Evolutionary conservation across 2,113 vertebrate species (phyloP).

Genomic region (Callorhinus ursinus): DNA sequence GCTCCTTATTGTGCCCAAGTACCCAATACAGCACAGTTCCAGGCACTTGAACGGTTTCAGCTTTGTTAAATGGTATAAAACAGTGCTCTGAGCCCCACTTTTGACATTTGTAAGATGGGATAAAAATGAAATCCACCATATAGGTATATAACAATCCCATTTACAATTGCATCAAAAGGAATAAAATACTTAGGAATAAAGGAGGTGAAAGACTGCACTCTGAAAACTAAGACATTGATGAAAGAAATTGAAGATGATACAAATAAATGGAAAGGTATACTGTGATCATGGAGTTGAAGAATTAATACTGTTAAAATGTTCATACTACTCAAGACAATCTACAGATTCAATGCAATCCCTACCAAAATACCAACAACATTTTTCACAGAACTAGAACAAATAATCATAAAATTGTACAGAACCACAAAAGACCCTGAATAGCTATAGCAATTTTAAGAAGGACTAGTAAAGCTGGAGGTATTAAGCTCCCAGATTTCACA

Average conservation of each 20-base stretch:
- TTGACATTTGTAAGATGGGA: not conserved
- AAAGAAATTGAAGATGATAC: not conserved
- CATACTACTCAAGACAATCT: not conserved
- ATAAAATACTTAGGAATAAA: not conserved
- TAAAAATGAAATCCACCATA: not conserved
- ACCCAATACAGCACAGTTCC: accelerated
- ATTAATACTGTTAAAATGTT: not conserved
- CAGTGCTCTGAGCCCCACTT: not conserved
- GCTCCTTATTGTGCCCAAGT: no score
- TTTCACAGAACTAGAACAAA: not conserved
- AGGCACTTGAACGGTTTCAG: not conserved
- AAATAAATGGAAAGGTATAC: not conserved
- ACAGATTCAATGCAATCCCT: not conserved
- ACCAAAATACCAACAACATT: not conserved
- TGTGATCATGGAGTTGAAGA: not conserved
- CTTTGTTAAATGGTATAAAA: not conserved
- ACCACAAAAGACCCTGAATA: not conserved
- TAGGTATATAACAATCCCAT: not conserved
- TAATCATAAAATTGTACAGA: not conserved
- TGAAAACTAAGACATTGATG: not conserved
- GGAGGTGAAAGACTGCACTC: not conserved
- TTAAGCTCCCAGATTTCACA: not conserved
- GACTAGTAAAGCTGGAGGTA: not conserved
- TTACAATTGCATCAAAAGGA: not conserved
- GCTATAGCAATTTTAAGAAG: not conserved